Evolutionary conservation across 64 coral and sea anemone genomes (phyloP), one percentile per base, ranked within the genome.

Genomic region (Pachyseris speciosa): DNA sequence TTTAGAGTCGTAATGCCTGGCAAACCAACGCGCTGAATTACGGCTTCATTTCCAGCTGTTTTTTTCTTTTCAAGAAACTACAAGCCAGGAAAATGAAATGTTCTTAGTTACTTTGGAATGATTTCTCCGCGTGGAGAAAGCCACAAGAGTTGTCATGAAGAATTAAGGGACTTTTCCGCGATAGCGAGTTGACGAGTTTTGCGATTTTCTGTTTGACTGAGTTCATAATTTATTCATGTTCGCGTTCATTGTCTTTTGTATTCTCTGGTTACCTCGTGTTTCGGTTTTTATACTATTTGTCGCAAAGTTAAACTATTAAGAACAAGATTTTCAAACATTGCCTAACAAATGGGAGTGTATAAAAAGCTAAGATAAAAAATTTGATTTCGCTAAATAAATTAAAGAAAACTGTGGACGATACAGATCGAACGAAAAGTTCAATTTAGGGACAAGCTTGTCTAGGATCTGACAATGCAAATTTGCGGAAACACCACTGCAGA

Each of bases 161-260:
- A 38, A 59, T 69, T 50, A 22, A 45, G 39, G 67, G 52, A 51
- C 77, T 26, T 75, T 76, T 74, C 64, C 37, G 39, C 31, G 42
- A 49, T 71, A 80, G 83, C 67, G 64, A 88, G 64, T 83, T 92
- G 89, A 12, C 85, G 55, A 83, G 84, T 89, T 96, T 96, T 78
- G 85, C 61, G 26, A 96, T 75, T 94, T 94, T 74, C 68, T 25
- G 50, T 40, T 33, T 15, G 22, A 78, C 42, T 29, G 26, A 75
- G 11, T 74, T 92, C 68, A 96, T 96, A 68, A 96, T 26, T 96
- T 84, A 96, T 96, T 96, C 94, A 96, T 93, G 19, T 53, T 17
- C 39, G 36, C 39, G 57, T 32, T 27, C 90, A 75, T 96, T 88
- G 89, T 96, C 75, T 63, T 75, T 76, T 69, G 64, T 58, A 71